Conservation (phyloP, 2,888 invertebrate species). For the Didymodactylos carnosus region DNA sequence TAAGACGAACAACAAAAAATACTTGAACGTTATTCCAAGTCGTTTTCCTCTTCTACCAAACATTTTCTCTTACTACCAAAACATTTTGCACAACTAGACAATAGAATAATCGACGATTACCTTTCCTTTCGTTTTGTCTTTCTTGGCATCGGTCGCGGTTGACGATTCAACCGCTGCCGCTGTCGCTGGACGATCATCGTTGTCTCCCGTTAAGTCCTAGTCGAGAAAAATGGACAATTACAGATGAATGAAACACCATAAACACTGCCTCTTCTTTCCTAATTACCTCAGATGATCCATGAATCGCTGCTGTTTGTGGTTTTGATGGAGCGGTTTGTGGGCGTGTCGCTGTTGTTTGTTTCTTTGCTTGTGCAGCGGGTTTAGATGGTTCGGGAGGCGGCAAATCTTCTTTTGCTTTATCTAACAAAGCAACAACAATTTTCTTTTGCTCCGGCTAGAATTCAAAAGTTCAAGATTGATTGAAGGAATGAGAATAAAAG, state of each 20-base stretch:
- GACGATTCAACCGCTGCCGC: slow-evolving; percentile 18
- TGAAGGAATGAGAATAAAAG: background rate
- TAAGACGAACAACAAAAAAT: too few species aligned
- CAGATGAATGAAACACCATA: too few species aligned
- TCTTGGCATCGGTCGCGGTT: background rate
- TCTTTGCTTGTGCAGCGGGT: background rate
- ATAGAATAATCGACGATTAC: background rate
- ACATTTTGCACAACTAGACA: background rate
- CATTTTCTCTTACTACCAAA: background rate
- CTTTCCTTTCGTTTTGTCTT: slow-evolving; percentile 1
- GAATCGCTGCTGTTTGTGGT: background rate
- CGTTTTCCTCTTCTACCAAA: too few species aligned
- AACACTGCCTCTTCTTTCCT: background rate
- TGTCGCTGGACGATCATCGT: slow-evolving; percentile 18
- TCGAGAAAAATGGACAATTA: too few species aligned
- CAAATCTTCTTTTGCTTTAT: slow-evolving; percentile 62
- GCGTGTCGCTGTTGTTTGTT: too few species aligned
- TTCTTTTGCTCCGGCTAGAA: slow-evolving; percentile 37
- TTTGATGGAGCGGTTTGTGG: background rate
- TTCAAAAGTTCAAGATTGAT: too few species aligned
- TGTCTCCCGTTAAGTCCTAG: too few species aligned
- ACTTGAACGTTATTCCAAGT: too few species aligned
- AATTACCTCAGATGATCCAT: background rate
- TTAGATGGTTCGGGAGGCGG: slow-evolving; percentile 45
- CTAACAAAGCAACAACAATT: slow-evolving; percentile 52